phyloP scores from a whole-genome alignment of 2,888 invertebrate genomes.

The Tetrapedia diversipes region DNA sequence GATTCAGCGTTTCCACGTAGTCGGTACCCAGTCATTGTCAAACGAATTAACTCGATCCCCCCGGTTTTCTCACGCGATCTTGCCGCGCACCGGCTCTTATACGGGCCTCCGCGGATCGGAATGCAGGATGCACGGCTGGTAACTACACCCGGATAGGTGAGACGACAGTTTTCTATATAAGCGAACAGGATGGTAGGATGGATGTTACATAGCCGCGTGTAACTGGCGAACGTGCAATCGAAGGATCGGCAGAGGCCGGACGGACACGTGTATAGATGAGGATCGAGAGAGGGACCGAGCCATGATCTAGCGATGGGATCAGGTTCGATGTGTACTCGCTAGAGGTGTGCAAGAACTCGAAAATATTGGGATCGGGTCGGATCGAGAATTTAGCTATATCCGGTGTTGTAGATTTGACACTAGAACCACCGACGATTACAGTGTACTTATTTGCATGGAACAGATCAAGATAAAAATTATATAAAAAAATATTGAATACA shows the following conservation, averaged over 20 bases:
- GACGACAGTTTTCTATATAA: constrained; percentile 67
- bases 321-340: too few species aligned
- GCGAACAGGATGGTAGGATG: constrained; percentile 65
- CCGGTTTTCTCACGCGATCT: constrained; percentile 54
- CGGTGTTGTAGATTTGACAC: too few species aligned
- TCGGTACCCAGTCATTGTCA: constrained; percentile 33
- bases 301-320: constrained; percentile 4
- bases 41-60: constrained; percentile 32
- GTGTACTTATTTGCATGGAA: too few species aligned
- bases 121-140: constrained; percentile 60
- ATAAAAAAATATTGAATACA: too few species aligned
- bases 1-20: constrained; percentile 24
- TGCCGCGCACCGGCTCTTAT: constrained; percentile 34
- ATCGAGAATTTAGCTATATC: too few species aligned
- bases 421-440: too few species aligned
- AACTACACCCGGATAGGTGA: constrained; percentile 66
- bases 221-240: constrained; percentile 55
- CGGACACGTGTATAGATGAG: constrained; percentile 30
- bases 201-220: constrained; percentile 63
- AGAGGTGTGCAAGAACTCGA: too few species aligned
- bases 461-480: too few species aligned
- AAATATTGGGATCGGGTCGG: neutral
- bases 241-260: constrained; percentile 53
- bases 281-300: constrained; percentile 20
- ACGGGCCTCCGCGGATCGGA: constrained; percentile 47